phyloP scores from a whole-genome alignment of 2,797 vertebrate species.

The Sebastes alutus region DNA sequence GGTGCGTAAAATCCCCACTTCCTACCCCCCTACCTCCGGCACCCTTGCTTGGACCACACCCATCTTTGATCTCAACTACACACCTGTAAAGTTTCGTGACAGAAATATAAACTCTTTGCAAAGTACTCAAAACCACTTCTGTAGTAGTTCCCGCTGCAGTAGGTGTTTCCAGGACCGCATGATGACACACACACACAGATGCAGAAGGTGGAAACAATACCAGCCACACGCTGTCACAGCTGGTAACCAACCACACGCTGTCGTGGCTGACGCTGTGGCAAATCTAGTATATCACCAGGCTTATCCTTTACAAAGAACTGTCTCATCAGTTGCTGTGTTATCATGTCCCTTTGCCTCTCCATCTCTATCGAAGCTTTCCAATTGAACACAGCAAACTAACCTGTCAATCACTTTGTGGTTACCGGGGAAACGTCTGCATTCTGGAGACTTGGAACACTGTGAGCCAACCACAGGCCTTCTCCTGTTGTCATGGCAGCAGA shows the following conservation, averaged over 20 bases:
- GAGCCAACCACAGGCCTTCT: neutral
- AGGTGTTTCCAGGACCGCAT: no score
- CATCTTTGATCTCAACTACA: neutral
- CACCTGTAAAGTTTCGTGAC: neutral
- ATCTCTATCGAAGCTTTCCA: neutral
- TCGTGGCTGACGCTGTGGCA: neutral
- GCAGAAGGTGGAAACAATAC: neutral
- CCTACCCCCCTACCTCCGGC: no score
- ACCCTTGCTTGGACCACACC: no score
- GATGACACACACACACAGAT: neutral
- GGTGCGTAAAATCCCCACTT: no score
- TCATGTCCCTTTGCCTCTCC: neutral
- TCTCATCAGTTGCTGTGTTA: neutral
- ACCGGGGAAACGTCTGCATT: neutral
- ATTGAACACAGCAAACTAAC: neutral
- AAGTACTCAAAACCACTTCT: neutral
- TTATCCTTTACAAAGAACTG: neutral
- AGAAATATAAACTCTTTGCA: neutral
- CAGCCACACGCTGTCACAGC: neutral
- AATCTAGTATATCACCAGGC: neutral
- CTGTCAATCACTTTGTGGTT: neutral
- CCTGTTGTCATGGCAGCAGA: conserved; percentile 23
- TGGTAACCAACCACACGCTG: neutral
- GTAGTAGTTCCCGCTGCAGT: neutral
- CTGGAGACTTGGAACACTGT: neutral